Evolutionary conservation across 2,888 invertebrate species (phyloP).

Genomic region (Dilophus febrilis): DNA sequence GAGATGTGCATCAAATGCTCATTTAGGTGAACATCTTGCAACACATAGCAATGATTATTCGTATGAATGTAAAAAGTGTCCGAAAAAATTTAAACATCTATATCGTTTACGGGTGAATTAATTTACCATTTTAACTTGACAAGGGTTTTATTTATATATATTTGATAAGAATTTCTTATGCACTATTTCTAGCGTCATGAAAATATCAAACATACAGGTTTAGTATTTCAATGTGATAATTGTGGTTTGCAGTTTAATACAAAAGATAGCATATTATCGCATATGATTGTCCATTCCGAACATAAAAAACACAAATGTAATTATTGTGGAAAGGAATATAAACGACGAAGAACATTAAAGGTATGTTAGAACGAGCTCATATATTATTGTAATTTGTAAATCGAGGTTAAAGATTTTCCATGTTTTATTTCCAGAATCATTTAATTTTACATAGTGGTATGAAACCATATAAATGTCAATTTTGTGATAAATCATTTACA

Average conservation of each 20-base stretch:
- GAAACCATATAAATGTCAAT: too few relatives aligned
- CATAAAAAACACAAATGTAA: slow-evolving; percentile 25
- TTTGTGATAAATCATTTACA: too few relatives aligned
- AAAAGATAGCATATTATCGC: slow-evolving; percentile 31
- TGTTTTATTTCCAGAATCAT: slow-evolving; percentile 18
- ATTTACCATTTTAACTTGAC: background rate
- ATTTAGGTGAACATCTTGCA: slow-evolving; percentile 32
- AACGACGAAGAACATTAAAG: too few relatives aligned
- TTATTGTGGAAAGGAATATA: too few relatives aligned
- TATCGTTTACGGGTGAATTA: slow-evolving; percentile 20
- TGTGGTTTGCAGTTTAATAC: slow-evolving; percentile 30
- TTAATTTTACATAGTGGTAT: too few relatives aligned
- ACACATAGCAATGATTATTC: slow-evolving; percentile 32
- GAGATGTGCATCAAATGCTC: slow-evolving; percentile 30
- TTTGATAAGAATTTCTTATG: too few relatives aligned
- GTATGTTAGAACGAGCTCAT: too few relatives aligned
- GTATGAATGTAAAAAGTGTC: slow-evolving; percentile 28
- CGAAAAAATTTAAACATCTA: slow-evolving; percentile 24
- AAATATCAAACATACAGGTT: slow-evolving; percentile 25
- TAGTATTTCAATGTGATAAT: slow-evolving; percentile 27
- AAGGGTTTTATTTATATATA: background rate
- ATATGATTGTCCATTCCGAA: slow-evolving; percentile 27
- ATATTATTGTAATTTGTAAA: too few relatives aligned
- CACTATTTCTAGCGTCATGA: slow-evolving; percentile 25
- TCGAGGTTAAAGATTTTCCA: background rate